Conservation (phyloP, 2,888 invertebrate species). For the Parnassius mnemosyne region DNA sequence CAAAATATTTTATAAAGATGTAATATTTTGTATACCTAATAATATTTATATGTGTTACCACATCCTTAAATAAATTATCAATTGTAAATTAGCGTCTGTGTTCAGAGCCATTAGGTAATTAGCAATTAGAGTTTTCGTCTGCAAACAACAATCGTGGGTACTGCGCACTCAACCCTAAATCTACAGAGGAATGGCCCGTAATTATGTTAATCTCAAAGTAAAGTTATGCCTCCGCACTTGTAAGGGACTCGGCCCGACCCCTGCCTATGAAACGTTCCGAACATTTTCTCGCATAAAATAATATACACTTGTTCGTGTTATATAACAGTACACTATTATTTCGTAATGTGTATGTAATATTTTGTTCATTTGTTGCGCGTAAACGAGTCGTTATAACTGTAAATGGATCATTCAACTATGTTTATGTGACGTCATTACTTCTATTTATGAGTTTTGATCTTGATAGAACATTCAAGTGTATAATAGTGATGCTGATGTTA, state of each 20-base stretch:
- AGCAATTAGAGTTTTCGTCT: slow-evolving; percentile 40
- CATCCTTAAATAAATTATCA: slow-evolving; percentile 10
- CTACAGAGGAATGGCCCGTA: slow-evolving; percentile 54
- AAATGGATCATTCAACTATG: slow-evolving; percentile 2
- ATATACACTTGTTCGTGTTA: slow-evolving; percentile 25
- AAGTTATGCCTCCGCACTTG: slow-evolving; percentile 71
- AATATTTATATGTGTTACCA: neutral
- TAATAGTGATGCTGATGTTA: too few relatives aligned
- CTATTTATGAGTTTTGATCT: too few relatives aligned
- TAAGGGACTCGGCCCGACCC: slow-evolving; percentile 55
- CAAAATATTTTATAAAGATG: too few relatives aligned
- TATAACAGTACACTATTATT: slow-evolving; percentile 5
- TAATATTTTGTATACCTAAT: neutral
- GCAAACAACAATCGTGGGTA: slow-evolving; percentile 44
- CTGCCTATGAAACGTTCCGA: slow-evolving; percentile 50
- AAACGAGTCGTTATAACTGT: slow-evolving; percentile 16
- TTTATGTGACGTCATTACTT: too few relatives aligned
- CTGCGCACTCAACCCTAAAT: slow-evolving; percentile 53
- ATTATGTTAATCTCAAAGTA: slow-evolving; percentile 77
- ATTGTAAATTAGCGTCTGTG: slow-evolving; percentile 52
- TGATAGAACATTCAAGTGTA: too few relatives aligned
- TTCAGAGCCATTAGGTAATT: slow-evolving; percentile 45
- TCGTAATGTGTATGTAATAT: slow-evolving; percentile 17
- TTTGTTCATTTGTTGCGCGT: slow-evolving; percentile 14
- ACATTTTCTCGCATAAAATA: slow-evolving; percentile 49